Evolutionary conservation across 64 coral and sea anemone species (phyloP).

Genomic region (Astreopora myriophthalma): DNA sequence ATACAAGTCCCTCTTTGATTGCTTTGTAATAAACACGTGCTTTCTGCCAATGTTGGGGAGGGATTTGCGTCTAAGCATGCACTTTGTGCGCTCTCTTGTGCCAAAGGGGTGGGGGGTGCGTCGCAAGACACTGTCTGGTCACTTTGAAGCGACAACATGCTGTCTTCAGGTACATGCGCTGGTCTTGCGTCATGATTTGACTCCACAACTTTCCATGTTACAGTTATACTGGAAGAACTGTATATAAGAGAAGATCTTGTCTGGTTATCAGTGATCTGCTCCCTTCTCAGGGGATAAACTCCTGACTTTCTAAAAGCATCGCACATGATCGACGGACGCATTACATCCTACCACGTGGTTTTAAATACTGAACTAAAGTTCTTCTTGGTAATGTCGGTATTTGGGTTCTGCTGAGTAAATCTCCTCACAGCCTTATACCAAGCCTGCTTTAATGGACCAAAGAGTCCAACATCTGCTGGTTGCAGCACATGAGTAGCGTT

Average conservation of each 20-base stretch:
- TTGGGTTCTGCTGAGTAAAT: background rate
- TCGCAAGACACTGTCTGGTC: no score
- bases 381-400: conserved; percentile 31
- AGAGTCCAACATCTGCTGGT: conserved; percentile 12
- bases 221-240: background rate
- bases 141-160: no score
- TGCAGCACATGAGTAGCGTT: conserved; percentile 36
- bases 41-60: background rate
- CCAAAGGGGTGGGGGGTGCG: no score
- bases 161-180: no score
- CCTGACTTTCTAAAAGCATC: conserved; percentile 39
- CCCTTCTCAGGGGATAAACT: background rate
- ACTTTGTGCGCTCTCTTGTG: background rate
- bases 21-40: background rate
- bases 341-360: conserved; percentile 1
- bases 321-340: background rate
- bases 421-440: conserved; percentile 20
- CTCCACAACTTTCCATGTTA: no score
- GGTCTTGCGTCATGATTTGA: no score
- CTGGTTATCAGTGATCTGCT: background rate
- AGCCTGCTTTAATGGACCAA: conserved; percentile 24
- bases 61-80: background rate
- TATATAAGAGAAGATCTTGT: background rate
- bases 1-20: background rate
- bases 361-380: conserved; percentile 31